Evolutionary conservation across 2,888 invertebrate genomes (phyloP).

Genomic region (Caenorhabditis sp.): DNA sequence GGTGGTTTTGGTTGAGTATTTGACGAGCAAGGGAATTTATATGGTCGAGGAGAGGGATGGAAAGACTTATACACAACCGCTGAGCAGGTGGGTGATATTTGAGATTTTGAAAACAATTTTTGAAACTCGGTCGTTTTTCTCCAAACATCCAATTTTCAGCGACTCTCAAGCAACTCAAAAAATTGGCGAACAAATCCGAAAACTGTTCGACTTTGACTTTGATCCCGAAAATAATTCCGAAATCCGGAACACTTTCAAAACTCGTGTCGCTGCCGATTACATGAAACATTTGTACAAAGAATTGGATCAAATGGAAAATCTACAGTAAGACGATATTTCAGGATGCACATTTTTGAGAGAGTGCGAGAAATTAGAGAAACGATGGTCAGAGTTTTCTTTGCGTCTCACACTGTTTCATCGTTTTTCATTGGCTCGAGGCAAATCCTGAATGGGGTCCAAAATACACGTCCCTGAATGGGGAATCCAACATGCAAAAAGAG

Average conservation of each 20-base stretch:
- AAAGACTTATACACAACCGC: slow-evolving; percentile 31
- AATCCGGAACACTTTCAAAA: not conserved
- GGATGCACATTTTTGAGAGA: no score
- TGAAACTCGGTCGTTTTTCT: not conserved
- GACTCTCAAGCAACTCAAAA: not conserved
- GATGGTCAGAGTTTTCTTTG: no score
- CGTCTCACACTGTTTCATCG: no score
- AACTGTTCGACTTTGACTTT: slow-evolving; percentile 28
- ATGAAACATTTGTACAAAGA: slow-evolving; percentile 31
- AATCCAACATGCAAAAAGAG: no score
- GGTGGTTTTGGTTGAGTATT: not conserved
- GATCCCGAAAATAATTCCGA: not conserved
- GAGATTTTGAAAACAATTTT: not conserved
- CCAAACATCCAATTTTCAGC: not conserved
- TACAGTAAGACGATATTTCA: slow-evolving; percentile 14
- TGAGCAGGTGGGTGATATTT: slow-evolving; percentile 14
- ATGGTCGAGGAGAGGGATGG: slow-evolving; percentile 32
- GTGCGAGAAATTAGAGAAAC: no score
- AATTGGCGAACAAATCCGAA: slow-evolving; percentile 27
- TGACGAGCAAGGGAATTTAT: slow-evolving; percentile 23
- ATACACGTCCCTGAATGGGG: no score
- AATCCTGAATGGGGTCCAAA: no score
- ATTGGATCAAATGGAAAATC: slow-evolving; percentile 23
- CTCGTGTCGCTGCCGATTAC: slow-evolving; percentile 10
- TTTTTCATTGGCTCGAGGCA: no score